Conservation (phyloP, 2,797 vertebrate species). For the Hybognathus amarus region DNA sequence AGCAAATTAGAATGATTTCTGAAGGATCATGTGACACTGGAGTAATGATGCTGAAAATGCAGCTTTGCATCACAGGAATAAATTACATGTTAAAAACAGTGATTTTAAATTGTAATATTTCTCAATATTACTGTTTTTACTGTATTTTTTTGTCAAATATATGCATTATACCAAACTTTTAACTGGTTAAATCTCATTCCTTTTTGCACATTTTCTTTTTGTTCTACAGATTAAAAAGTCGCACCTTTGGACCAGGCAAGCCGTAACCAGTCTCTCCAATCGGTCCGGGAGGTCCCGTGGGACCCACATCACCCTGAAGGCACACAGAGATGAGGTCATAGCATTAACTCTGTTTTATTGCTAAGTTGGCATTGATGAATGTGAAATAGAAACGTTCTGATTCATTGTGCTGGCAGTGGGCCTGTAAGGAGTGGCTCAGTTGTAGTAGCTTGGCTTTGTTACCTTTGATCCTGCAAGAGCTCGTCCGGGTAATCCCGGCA, state of each 20-base stretch:
- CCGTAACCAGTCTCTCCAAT: constrained; percentile 88
- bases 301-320: constrained; percentile 85
- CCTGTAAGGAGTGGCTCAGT: constrained; percentile 45
- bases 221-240: background rate
- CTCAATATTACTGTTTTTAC: background rate
- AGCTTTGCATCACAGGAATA: background rate
- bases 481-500: constrained; percentile 85
- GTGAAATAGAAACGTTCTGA: constrained; percentile 36
- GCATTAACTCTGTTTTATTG: constrained; percentile 27
- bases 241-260: constrained; percentile 89
- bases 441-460: constrained; percentile 59
- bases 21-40: background rate
- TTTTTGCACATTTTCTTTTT: background rate
- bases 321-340: constrained; percentile 48
- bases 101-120: background rate
- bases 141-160: background rate
- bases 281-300: constrained; percentile 81
- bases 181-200: background rate
- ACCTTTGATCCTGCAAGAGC: constrained; percentile 89
- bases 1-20: background rate
- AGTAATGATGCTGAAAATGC: background rate
- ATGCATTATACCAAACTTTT: background rate
- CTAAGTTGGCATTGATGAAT: constrained; percentile 40
- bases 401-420: constrained; percentile 47
- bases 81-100: background rate